Evolutionary conservation across 2,888 invertebrate genomes (phyloP).

Genomic region (Platycnemis pennipes): DNA sequence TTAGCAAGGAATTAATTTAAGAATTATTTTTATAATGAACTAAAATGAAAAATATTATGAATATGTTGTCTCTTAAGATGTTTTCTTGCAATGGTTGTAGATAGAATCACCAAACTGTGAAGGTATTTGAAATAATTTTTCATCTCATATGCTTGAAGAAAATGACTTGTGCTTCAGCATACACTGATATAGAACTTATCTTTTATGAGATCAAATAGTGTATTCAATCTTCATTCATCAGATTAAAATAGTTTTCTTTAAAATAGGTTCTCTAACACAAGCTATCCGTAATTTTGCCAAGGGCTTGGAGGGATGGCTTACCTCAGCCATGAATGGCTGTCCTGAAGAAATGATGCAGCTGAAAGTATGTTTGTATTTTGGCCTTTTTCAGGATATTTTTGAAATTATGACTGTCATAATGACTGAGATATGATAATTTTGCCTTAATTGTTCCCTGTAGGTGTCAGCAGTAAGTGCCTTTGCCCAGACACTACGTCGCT

Average conservation of each 20-base stretch:
- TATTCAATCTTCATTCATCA: neutral
- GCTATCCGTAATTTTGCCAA: constrained; percentile 96
- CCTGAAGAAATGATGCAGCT: constrained; percentile 90
- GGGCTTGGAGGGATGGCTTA: constrained; percentile 94
- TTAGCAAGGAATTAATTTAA: no score
- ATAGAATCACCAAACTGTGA: no score
- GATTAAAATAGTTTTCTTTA: constrained; percentile 65
- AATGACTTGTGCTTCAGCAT: no score
- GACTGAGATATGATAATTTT: neutral
- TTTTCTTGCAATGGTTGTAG: no score
- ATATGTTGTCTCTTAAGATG: no score
- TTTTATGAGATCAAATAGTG: neutral
- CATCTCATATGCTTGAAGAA: no score
- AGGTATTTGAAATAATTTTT: no score
- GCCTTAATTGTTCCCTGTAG: constrained; percentile 76
- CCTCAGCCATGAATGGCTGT: constrained; percentile 90
- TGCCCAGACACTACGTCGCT: constrained; percentile 95
- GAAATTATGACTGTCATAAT: constrained; percentile 55
- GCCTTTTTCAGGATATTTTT: constrained; percentile 7
- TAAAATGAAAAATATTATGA: no score
- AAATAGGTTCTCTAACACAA: constrained; percentile 90
- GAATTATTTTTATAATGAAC: no score
- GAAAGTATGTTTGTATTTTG: constrained; percentile 81
- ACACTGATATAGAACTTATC: no score
- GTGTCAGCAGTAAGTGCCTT: constrained; percentile 92